Evolutionary conservation across 2,888 invertebrate genomes (phyloP).

Genomic region (Proisotoma minuta): DNA sequence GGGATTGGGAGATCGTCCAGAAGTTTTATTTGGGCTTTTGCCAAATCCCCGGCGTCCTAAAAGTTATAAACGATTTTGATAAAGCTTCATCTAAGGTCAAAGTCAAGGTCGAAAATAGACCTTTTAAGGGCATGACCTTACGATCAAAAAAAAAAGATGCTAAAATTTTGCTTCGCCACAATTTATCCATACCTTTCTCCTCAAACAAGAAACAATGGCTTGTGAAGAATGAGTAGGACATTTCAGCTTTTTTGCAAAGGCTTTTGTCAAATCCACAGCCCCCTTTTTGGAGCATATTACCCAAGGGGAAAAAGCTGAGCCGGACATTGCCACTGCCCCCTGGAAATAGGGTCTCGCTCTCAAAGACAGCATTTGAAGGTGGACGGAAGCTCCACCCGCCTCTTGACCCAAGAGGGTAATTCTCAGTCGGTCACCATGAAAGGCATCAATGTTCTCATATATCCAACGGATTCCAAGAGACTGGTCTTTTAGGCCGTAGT

Average conservation of each 20-base stretch:
- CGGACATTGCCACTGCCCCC: slow-evolving; percentile 33
- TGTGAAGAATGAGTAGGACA: slow-evolving; percentile 27
- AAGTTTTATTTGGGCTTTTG: slow-evolving; percentile 26
- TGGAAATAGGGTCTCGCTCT: slow-evolving; percentile 26
- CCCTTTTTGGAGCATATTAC: slow-evolving; percentile 24
- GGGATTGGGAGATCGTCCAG: slow-evolving; percentile 32
- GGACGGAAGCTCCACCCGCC: slow-evolving; percentile 32
- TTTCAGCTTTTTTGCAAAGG: slow-evolving; percentile 29
- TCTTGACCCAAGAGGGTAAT: slow-evolving; percentile 25
- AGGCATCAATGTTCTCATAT: slow-evolving; percentile 29
- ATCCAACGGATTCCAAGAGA: slow-evolving; percentile 30
- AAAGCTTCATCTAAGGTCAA: too few relatives aligned
- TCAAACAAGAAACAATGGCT: slow-evolving; percentile 25
- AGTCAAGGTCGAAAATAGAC: too few relatives aligned
- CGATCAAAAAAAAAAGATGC: too few relatives aligned
- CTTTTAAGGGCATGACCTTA: too few relatives aligned
- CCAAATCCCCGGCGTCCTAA: slow-evolving; percentile 26
- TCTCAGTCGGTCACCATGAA: slow-evolving; percentile 22
- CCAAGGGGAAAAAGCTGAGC: slow-evolving; percentile 40
- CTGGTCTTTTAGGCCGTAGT: slow-evolving; percentile 34
- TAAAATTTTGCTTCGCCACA: too few relatives aligned
- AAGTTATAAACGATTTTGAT: too few relatives aligned
- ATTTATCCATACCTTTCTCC: too few relatives aligned
- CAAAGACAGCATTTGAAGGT: slow-evolving; percentile 41
- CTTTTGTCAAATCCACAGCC: slow-evolving; percentile 26